Evolutionary conservation across 2,888 invertebrate genomes (phyloP), one percentile per base, ranked within the genome.

Genomic region (Anoncus sp.): DNA sequence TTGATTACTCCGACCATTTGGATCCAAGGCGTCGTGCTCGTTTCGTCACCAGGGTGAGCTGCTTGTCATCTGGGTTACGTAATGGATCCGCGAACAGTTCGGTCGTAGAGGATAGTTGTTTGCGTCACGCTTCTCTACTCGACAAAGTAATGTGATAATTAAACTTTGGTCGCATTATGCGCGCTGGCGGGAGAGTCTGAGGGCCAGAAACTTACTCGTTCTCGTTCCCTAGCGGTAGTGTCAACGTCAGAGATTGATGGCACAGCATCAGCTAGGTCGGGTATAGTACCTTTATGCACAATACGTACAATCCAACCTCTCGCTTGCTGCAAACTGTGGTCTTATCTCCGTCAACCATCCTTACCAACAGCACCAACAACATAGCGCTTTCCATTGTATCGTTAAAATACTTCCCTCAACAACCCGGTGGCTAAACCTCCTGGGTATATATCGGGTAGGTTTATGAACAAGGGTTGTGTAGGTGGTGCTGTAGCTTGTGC

Each of bases 121-220:
- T 20, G 35, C 59, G 74, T 59, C 49, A 49, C 47, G 57, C 69
- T 59, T 38, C 73, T 59, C 43, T 35, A 38, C 80, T 73, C 80
- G 83, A 2, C 82, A 81, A 87, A 88, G 89, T 89, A 89, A 88
- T 85, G 88, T 83, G 88, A 87, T 89, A 90, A 90, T 90, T 90
- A 90, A 90, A 90, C 88, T 90, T 90, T 87, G 87, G 85, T 85
- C 87, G 86, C 86, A 87, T 90, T 89, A 88, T 85, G 85, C 84
- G 77, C 70, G 72, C 74, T 24, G 49, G 62, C 38, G 75, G 77
- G 65, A 62, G 59, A 53, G 73, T 78, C 66, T 73, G 59, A 72
- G 47, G 70, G 55, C 74, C 63, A 53, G 70, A 60, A 74, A 60
- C 60, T 14, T 65, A 40, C 72, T 14, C 38, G 51, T 53, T 67